Conservation (phyloP, 2,888 invertebrate genomes). For the Drosophila nr. perissopoda region DNA sequence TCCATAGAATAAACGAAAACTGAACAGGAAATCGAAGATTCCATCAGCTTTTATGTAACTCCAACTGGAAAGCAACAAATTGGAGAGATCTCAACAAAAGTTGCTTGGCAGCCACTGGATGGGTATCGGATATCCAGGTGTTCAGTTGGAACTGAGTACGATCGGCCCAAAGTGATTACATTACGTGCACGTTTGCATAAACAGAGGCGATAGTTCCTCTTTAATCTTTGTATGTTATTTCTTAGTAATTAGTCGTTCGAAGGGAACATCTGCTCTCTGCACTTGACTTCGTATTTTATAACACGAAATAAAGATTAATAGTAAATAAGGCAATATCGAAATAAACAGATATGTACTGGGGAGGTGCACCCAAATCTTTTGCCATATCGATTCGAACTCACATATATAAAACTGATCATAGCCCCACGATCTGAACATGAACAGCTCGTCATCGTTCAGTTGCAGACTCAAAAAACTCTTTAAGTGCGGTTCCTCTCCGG, state of each 20-base stretch:
- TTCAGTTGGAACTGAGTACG: not conserved
- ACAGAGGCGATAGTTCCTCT: too few species aligned
- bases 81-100: not conserved
- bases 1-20: conserved; percentile 4
- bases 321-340: fast-evolving
- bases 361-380: fast-evolving
- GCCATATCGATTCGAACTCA: conserved; percentile 14
- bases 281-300: fast-evolving
- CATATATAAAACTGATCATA: conserved; percentile 54
- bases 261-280: not conserved
- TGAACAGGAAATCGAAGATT: not conserved
- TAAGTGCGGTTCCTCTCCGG: not conserved
- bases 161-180: not conserved
- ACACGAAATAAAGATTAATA: too few species aligned
- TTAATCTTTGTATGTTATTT: not conserved
- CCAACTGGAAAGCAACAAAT: not conserved
- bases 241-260: fast-evolving
- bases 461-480: conserved; percentile 38
- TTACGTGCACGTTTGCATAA: too few species aligned
- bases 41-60: conserved; percentile 23
- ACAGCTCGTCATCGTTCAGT: conserved; percentile 30
- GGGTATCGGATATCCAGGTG: not conserved
- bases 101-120: not conserved
- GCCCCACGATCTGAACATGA: conserved; percentile 38
- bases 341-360: fast-evolving